Conservation (phyloP, 2,113 vertebrate species). For the Natator depressus region DNA sequence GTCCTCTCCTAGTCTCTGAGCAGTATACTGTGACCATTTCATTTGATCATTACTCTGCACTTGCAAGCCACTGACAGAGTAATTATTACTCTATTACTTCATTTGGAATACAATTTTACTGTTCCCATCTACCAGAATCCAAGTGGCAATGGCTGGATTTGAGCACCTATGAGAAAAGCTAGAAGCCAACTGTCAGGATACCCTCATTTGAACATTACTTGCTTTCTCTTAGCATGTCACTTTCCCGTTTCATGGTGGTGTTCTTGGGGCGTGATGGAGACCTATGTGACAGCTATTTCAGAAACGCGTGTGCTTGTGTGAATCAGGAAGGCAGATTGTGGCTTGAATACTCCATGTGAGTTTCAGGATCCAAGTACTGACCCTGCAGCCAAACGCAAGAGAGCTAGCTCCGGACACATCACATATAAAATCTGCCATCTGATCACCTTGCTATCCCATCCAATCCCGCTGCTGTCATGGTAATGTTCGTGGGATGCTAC, state of each 20-base stretch:
- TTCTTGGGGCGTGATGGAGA: background rate
- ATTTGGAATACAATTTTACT: background rate
- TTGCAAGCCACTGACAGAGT: background rate
- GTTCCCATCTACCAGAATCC: background rate
- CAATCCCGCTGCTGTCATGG: background rate
- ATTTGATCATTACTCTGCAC: background rate
- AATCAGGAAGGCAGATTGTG: background rate
- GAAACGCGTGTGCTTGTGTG: background rate
- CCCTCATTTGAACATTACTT: background rate
- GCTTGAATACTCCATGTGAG: background rate
- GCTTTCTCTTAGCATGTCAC: background rate
- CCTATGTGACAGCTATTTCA: background rate
- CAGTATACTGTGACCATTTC: background rate
- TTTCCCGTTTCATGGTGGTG: background rate
- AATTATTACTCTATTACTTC: background rate
- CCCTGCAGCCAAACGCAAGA: background rate
- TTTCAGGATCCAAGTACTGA: background rate
- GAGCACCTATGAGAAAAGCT: background rate
- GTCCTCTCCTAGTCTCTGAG: background rate
- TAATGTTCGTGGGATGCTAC: background rate
- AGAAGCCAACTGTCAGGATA: background rate
- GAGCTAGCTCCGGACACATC: background rate
- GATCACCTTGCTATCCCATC: background rate
- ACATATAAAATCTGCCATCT: background rate
- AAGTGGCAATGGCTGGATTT: background rate